Conservation (phyloP, 2,113 vertebrate species). For the Nestor notabilis region DNA sequence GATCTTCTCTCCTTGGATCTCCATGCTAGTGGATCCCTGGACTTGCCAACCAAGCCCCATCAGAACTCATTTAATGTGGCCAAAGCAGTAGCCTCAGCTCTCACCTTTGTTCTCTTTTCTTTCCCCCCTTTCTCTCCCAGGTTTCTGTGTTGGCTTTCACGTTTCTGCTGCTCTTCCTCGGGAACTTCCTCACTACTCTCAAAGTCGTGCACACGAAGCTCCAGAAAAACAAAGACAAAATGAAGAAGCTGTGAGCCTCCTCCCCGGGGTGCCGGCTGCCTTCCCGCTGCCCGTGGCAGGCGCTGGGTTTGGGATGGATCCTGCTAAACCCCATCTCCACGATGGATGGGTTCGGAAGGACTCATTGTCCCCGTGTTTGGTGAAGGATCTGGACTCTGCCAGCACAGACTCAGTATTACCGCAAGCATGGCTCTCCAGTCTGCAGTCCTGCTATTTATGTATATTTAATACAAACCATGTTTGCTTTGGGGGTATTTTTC, state of each 20-base stretch:
- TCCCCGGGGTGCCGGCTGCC: neutral
- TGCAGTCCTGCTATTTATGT: constrained; percentile 69
- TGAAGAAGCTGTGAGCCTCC: constrained; percentile 75
- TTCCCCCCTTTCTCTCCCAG: constrained; percentile 52
- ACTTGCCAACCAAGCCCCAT: neutral
- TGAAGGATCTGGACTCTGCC: constrained; percentile 14
- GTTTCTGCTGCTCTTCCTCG: constrained; percentile 94
- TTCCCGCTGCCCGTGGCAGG: neutral
- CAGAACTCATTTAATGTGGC: neutral
- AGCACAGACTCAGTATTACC: constrained; percentile 61
- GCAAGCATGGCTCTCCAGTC: constrained; percentile 43
- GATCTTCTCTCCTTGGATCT: neutral
- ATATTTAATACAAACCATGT: constrained; percentile 59
- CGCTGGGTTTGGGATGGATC: neutral
- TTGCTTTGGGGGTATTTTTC: neutral
- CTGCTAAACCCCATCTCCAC: neutral
- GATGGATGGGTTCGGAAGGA: rapidly evolving
- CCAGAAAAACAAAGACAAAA: constrained; percentile 85
- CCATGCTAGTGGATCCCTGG: neutral
- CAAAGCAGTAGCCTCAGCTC: neutral
- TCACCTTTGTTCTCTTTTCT: neutral
- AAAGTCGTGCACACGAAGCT: constrained; percentile 94
- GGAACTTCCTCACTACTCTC: constrained; percentile 95
- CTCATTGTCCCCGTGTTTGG: rapidly evolving
- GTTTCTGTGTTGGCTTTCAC: constrained; percentile 92